Percentiles rank a stretch among this genome's conserved stretches.
Evolutionary conservation across 2,888 invertebrate genomes (phyloP).

Genomic region (Drosophila fulvimacula): DNA sequence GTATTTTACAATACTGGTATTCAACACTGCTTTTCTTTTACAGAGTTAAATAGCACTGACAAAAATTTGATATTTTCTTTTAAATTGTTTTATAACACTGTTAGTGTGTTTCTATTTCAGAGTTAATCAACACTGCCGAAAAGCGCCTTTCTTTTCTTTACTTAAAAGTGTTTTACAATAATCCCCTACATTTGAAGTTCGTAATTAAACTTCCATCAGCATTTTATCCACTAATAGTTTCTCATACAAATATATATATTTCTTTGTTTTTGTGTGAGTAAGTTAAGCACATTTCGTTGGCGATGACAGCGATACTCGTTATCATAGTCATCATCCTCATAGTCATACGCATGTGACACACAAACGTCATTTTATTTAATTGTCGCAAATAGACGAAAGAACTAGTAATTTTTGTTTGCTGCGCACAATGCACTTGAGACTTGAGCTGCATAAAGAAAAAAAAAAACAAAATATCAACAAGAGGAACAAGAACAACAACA

Average conservation of each 20-base stretch:
- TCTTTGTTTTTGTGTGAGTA: background rate
- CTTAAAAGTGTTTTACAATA: too few relatives aligned
- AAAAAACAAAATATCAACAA: background rate
- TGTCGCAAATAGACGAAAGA: conserved; percentile 67
- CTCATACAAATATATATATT: background rate
- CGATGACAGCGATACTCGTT: conserved; percentile 27
- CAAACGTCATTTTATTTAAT: conserved; percentile 70
- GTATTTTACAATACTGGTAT: conserved; percentile 1
- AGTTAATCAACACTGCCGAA: too few relatives aligned
- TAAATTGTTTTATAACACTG: too few relatives aligned
- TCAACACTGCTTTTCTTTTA: too few relatives aligned
- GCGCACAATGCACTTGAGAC: conserved; percentile 58
- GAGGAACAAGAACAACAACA: background rate
- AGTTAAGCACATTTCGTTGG: conserved; percentile 15
- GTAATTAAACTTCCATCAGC: too few relatives aligned
- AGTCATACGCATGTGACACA: conserved; percentile 37
- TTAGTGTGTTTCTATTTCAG: too few relatives aligned
- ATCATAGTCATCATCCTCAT: background rate
- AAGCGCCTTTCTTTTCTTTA: too few relatives aligned
- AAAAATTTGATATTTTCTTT: too few relatives aligned
- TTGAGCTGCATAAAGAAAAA: conserved; percentile 8
- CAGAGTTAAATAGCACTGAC: too few relatives aligned
- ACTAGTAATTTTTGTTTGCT: conserved; percentile 50
- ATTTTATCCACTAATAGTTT: too few relatives aligned
- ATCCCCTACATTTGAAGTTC: too few relatives aligned